These are phyloP conservation scores for Schlechtendalia chinensis DNA, from an alignment of 1,140 invertebrate genomes.

Conservation along the genomic window DNA sequence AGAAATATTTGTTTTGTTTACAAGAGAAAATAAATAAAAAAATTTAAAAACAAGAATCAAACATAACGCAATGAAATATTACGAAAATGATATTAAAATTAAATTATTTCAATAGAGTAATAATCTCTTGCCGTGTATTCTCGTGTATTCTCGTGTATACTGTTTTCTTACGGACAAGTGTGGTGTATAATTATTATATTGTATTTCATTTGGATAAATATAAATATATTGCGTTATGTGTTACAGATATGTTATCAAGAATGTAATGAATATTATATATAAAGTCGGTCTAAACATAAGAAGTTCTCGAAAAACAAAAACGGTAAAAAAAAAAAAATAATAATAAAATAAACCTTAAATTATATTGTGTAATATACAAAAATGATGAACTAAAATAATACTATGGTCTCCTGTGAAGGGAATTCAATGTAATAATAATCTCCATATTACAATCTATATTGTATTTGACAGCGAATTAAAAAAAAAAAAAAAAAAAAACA, in stretches of 20 bases:
- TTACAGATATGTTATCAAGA: background rate
- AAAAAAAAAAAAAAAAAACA: slow-evolving; percentile 3
- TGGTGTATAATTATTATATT: background rate
- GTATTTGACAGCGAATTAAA: background rate
- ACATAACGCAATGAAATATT: background rate
- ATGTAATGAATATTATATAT: too few relatives aligned
- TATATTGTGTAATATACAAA: background rate
- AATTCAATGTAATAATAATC: background rate
- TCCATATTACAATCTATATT: background rate
- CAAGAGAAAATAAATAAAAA: slow-evolving; percentile 18
- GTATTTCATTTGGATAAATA: too few relatives aligned
- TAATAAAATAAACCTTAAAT: background rate
- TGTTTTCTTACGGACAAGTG: too few relatives aligned
- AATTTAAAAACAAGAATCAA: too few relatives aligned
- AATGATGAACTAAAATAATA: background rate
- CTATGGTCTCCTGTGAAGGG: background rate
- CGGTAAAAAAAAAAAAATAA: background rate
- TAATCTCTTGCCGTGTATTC: too few relatives aligned
- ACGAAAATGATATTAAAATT: background rate
- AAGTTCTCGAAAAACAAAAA: background rate
- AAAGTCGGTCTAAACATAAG: background rate
- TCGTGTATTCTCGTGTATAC: too few relatives aligned
- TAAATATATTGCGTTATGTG: too few relatives aligned
- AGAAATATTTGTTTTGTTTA: background rate
- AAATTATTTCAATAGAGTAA: too few relatives aligned